A percentile compares a stretch with the other conserved stretches of the same genome.
phyloP scores from a whole-genome alignment of 2,797 vertebrate genomes.

The Microchirus variegatus region DNA sequence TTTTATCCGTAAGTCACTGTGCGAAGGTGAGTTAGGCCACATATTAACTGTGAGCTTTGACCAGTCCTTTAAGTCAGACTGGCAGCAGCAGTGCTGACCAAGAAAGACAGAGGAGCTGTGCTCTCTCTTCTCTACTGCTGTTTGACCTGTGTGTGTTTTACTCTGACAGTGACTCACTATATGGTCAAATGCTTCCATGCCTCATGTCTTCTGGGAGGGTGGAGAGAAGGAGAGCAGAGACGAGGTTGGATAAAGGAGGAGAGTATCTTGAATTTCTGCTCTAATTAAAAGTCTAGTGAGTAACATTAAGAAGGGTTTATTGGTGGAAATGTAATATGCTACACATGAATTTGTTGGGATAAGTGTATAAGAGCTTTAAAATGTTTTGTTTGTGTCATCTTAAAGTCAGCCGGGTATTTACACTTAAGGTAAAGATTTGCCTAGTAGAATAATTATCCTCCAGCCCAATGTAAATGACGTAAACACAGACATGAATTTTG shows the following conservation, averaged over 20 bases:
- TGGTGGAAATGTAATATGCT: background rate
- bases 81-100: background rate
- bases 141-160: slow-evolving; percentile 25
- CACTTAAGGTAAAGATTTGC: too few species aligned
- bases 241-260: slow-evolving; percentile 14
- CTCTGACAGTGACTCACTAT: slow-evolving; percentile 23
- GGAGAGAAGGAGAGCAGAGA: slow-evolving; percentile 5
- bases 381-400: too few species aligned
- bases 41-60: slow-evolving; percentile 15
- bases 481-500: too few species aligned
- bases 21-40: background rate
- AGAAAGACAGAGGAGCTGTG: slow-evolving; percentile 2
- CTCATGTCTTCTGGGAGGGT: slow-evolving; percentile 15
- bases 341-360: too few species aligned
- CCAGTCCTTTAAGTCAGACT: slow-evolving; percentile 29
- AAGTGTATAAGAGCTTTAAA: too few species aligned
- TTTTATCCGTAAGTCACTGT: slow-evolving; percentile 4
- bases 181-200: slow-evolving; percentile 11
- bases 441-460: too few species aligned
- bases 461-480: too few species aligned
- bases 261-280: background rate
- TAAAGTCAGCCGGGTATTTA: too few species aligned
- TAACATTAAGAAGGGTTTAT: background rate
- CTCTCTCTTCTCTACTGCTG: slow-evolving; percentile 15
- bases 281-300: background rate